A percentile compares a stretch with the other conserved stretches of the same genome.
phyloP scores from a whole-genome alignment of 2,888 invertebrate genomes.

The Leptinotarsa peninsularis region DNA sequence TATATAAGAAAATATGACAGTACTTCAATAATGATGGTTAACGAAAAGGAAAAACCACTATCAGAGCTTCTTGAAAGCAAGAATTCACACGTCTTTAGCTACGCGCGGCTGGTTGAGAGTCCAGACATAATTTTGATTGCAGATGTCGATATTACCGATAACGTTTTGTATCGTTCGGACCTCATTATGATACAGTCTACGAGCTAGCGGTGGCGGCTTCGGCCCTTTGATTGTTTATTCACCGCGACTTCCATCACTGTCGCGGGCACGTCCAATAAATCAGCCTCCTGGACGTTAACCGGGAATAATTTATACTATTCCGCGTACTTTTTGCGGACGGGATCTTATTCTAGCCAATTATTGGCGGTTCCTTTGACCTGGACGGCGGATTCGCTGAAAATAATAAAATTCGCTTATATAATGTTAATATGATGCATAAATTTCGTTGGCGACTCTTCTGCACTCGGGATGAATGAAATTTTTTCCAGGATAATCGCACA shows the following conservation, averaged over 20 bases:
- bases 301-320: conserved; percentile 64
- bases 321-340: conserved; percentile 54
- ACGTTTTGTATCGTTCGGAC: conserved; percentile 48
- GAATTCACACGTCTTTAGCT: not conserved
- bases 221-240: conserved; percentile 65
- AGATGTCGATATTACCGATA: conserved; percentile 58
- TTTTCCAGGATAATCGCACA: conserved; percentile 22
- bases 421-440: conserved; percentile 45
- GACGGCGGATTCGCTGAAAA: conserved; percentile 39
- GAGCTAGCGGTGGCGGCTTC: conserved; percentile 42
- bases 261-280: conserved; percentile 64
- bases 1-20: not conserved
- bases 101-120: conserved; percentile 14
- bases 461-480: conserved; percentile 22
- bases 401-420: conserved; percentile 42
- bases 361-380: conserved; percentile 54
- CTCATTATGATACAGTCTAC: conserved; percentile 45
- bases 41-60: not conserved
- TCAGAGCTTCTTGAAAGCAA: not conserved
- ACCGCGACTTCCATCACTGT: conserved; percentile 67
- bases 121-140: conserved; percentile 55
- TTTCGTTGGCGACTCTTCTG: conserved; percentile 24
- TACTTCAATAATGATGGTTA: not conserved
- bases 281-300: conserved; percentile 59
- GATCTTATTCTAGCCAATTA: conserved; percentile 61